Conservation (phyloP, 1,140 invertebrate species). For the Bombus sylvicola region DNA sequence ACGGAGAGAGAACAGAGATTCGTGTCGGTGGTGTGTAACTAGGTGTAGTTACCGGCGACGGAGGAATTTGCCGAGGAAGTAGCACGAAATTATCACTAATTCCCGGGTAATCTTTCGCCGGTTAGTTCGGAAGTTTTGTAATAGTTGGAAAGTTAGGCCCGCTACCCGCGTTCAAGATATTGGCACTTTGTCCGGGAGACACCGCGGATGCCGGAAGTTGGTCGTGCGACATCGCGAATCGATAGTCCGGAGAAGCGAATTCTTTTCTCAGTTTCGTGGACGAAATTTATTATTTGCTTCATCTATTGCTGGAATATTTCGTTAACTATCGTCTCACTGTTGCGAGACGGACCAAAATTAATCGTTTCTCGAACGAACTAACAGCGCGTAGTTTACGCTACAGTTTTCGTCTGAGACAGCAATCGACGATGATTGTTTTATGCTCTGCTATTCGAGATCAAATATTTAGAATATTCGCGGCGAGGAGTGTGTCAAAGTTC, state of each 20-base stretch:
- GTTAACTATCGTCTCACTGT: neutral
- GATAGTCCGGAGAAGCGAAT: slow-evolving; percentile 1
- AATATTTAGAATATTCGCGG: slow-evolving; percentile 37
- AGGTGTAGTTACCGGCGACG: slow-evolving; percentile 35
- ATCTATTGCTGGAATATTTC: neutral
- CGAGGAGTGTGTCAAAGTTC: slow-evolving; percentile 1
- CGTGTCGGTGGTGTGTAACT: slow-evolving; percentile 32
- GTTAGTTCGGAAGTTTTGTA: slow-evolving; percentile 49
- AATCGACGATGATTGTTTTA: slow-evolving; percentile 11
- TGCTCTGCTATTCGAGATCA: neutral
- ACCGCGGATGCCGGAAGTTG: slow-evolving; percentile 35
- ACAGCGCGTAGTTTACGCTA: neutral
- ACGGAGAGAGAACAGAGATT: neutral
- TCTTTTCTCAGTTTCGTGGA: neutral
- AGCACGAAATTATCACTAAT: slow-evolving; percentile 54
- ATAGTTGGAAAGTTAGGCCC: slow-evolving; percentile 48
- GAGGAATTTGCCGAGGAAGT: slow-evolving; percentile 39
- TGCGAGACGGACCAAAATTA: neutral
- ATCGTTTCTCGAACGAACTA: neutral
- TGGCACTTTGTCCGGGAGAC: slow-evolving; percentile 36
- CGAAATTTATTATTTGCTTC: neutral
- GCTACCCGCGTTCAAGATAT: slow-evolving; percentile 4
- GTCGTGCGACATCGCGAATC: slow-evolving; percentile 1
- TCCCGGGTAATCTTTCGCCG: slow-evolving; percentile 50
- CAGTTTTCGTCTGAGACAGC: neutral